Evolutionary conservation across 2,113 vertebrate species (phyloP).

Genomic region (Thermophis baileyi): DNA sequence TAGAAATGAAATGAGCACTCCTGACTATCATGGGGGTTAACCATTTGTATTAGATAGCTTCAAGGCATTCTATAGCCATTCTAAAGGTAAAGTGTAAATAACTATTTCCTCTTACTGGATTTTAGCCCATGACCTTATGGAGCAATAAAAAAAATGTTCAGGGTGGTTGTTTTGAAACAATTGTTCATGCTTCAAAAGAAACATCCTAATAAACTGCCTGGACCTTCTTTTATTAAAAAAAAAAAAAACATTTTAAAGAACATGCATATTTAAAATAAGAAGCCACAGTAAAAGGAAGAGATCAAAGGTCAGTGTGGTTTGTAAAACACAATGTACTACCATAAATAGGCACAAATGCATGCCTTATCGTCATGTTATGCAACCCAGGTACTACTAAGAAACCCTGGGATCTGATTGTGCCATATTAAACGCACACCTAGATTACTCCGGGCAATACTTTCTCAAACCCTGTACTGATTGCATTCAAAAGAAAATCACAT

Average conservation of each 20-base stretch:
- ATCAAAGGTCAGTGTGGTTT: constrained; percentile 35
- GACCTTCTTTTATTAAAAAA: background rate
- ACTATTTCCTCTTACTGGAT: background rate
- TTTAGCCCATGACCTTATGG: background rate
- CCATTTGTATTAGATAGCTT: background rate
- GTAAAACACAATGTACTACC: constrained; percentile 49
- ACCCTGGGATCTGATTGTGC: constrained; percentile 43
- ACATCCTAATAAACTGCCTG: background rate
- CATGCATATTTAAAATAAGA: constrained; percentile 20
- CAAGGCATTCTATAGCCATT: background rate
- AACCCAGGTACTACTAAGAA: constrained; percentile 56
- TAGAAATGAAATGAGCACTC: background rate
- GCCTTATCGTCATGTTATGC: constrained; percentile 60
- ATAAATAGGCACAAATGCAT: constrained; percentile 44
- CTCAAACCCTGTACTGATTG: constrained; percentile 12
- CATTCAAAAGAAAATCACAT: constrained; percentile 61
- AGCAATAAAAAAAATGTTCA: background rate
- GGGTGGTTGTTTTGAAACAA: background rate
- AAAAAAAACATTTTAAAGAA: background rate
- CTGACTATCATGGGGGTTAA: background rate
- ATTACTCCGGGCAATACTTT: constrained; percentile 53
- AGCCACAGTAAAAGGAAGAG: constrained; percentile 46
- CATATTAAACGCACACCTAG: constrained; percentile 58
- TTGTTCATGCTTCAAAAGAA: background rate
- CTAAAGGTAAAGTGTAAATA: background rate